phyloP scores from a whole-genome alignment of 2,888 invertebrate species.

The Pelosia muscerda region DNA sequence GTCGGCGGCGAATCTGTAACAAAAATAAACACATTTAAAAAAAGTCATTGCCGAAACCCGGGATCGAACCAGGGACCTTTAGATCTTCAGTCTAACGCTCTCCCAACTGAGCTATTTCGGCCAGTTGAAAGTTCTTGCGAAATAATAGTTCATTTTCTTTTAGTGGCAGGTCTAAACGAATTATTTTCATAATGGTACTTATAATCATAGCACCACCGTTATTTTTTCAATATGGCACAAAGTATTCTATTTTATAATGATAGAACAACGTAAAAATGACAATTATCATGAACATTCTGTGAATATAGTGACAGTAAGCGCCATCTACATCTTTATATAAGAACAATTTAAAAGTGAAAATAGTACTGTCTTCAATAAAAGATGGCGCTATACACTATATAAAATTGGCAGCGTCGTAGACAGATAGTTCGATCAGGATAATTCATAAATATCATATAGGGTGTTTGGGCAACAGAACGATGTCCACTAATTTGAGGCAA shows the following conservation, averaged over 20 bases:
- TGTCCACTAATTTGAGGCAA: not conserved
- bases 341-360: conserved; percentile 20
- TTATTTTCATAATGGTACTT: not conserved
- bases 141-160: conserved; percentile 46
- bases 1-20: conserved; percentile 59
- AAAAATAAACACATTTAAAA: conserved; percentile 44
- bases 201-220: not conserved
- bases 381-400: conserved; percentile 46
- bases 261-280: not conserved
- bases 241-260: not conserved
- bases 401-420: not conserved
- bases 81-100: conserved; percentile 90
- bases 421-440: not conserved
- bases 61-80: conserved; percentile 91
- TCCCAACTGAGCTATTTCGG: conserved; percentile 90
- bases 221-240: not conserved
- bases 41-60: conserved; percentile 88
- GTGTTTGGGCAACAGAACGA: not conserved
- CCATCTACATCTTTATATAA: conserved; percentile 49
- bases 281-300: not conserved
- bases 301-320: conserved; percentile 22
- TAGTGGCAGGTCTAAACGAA: not conserved
- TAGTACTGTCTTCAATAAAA: conserved; percentile 20
- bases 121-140: conserved; percentile 27
- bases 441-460: not conserved